Percentiles rank a stretch among this genome's conserved stretches.
phyloP scores from a whole-genome alignment of 2,113 vertebrate genomes.

The Marmota monax region DNA sequence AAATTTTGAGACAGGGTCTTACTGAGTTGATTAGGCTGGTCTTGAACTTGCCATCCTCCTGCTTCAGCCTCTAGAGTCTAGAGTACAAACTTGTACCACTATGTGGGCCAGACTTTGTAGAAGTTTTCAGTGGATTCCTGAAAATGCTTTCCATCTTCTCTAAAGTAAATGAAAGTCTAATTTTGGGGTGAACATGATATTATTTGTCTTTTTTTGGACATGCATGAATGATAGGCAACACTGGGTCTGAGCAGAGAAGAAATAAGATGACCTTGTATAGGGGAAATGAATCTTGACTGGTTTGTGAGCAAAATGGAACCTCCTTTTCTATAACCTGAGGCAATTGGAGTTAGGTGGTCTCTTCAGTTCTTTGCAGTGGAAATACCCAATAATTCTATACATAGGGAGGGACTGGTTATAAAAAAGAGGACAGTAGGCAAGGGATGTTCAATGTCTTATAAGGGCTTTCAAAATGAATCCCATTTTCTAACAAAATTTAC shows the following conservation, averaged over 20 bases:
- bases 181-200: background rate
- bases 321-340: background rate
- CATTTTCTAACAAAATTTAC: background rate
- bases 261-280: background rate
- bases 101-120: too few species aligned
- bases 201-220: background rate
- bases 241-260: background rate
- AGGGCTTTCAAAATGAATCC: background rate
- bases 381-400: background rate
- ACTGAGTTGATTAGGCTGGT: too few species aligned
- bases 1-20: too few species aligned
- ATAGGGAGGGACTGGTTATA: background rate
- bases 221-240: background rate
- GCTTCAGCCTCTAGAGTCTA: too few species aligned
- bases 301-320: background rate
- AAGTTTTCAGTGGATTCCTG: background rate
- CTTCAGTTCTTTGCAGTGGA: background rate
- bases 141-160: background rate
- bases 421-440: background rate
- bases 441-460: background rate
- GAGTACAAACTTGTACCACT: too few species aligned
- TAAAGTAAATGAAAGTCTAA: background rate
- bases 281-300: background rate
- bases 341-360: background rate
- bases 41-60: too few species aligned